These are phyloP conservation scores for Heliconius erato DNA, from an alignment of 2,888 invertebrate species.

Conservation along the genomic window DNA sequence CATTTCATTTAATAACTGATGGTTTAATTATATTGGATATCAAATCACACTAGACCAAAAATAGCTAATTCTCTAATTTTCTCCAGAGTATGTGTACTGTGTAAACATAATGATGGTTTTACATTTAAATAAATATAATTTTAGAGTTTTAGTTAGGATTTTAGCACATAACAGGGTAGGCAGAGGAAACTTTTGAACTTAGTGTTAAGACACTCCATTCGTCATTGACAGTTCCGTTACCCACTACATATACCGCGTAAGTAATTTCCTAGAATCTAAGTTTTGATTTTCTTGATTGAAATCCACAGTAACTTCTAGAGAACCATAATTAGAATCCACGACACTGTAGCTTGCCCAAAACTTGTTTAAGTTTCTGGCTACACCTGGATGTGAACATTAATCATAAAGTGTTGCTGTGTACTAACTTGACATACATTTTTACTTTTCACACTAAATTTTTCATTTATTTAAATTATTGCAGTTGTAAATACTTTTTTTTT, in stretches of 20 bases:
- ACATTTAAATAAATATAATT: too few relatives aligned
- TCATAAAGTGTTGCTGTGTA: neutral
- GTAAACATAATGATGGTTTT: too few relatives aligned
- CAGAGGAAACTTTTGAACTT: too few relatives aligned
- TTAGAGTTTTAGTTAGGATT: too few relatives aligned
- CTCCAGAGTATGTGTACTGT: too few relatives aligned
- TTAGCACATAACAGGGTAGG: too few relatives aligned
- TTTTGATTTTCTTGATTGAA: conserved; percentile 4
- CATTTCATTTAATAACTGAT: neutral
- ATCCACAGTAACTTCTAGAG: neutral
- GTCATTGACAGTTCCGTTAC: too few relatives aligned
- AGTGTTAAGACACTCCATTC: too few relatives aligned
- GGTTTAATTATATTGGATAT: neutral
- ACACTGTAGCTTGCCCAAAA: neutral
- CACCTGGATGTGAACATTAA: neutral
- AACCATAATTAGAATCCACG: conserved; percentile 1
- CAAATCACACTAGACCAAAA: neutral
- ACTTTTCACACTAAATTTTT: neutral
- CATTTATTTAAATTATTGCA: too few relatives aligned
- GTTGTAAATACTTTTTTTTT: too few relatives aligned
- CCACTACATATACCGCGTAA: too few relatives aligned
- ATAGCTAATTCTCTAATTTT: neutral
- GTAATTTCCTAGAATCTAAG: neutral
- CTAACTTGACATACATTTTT: neutral
- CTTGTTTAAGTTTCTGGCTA: neutral